Conservation (phyloP, 2,888 invertebrate genomes). For the Tribolium freemani region DNA sequence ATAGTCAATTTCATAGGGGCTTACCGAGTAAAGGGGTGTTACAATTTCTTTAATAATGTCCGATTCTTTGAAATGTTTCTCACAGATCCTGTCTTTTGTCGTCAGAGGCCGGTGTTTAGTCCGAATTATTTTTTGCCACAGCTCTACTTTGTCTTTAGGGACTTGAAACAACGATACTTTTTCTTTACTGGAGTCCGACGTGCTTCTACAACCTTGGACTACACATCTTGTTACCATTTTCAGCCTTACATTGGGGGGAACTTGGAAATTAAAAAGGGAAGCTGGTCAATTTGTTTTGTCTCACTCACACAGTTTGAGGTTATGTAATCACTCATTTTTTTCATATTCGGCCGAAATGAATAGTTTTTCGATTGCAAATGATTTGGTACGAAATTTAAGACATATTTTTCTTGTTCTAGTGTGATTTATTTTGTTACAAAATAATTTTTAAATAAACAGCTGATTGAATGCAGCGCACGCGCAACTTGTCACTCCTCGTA, state of each 20-base stretch:
- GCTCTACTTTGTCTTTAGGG: slow-evolving; percentile 11
- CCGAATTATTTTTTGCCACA: slow-evolving; percentile 5
- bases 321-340: background rate
- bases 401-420: too few species aligned
- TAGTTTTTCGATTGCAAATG: too few species aligned
- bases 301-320: background rate
- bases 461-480: background rate
- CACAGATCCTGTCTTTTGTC: background rate
- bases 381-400: too few species aligned
- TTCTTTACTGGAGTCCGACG: background rate
- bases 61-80: slow-evolving; percentile 6
- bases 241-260: too few species aligned
- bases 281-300: background rate
- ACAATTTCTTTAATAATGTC: slow-evolving; percentile 11
- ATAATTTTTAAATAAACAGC: too few species aligned
- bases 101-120: background rate
- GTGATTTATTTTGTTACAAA: too few species aligned
- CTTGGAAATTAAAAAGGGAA: too few species aligned
- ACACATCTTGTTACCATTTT: slow-evolving; percentile 14
- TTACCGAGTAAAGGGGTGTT: slow-evolving; percentile 5
- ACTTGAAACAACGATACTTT: slow-evolving; percentile 1
- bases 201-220: slow-evolving; percentile 1
- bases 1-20: too few species aligned
- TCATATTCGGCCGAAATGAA: too few species aligned
- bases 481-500: background rate